Percentiles rank a stretch among this genome's conserved stretches.
These are phyloP conservation scores for Ennomos quercinarius DNA, from an alignment of 2,888 invertebrate species.

Conservation along the genomic window DNA sequence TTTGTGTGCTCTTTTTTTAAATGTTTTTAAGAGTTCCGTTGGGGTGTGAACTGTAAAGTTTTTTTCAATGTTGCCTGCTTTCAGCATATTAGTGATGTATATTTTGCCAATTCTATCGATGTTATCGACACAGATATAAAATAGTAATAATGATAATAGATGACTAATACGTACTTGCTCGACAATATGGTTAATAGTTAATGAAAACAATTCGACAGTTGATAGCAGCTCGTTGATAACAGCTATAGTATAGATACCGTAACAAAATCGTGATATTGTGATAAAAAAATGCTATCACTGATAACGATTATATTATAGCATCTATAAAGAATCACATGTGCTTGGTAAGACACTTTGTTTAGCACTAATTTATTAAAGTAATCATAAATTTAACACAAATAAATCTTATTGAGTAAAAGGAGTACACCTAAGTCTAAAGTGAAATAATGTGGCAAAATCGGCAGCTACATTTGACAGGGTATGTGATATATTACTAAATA, in stretches of 20 bases:
- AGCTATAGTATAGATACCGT: too few species aligned
- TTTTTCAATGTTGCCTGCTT: constrained; percentile 19
- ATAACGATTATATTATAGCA: background rate
- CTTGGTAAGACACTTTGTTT: background rate
- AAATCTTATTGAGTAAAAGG: too few species aligned
- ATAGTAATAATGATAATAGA: background rate
- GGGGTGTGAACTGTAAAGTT: constrained; percentile 13
- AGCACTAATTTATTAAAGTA: too few species aligned
- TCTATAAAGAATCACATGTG: background rate
- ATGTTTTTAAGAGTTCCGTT: constrained; percentile 23
- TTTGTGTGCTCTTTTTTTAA: constrained; percentile 13
- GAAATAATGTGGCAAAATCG: constrained; percentile 28
- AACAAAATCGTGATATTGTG: constrained; percentile 2
- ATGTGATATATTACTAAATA: constrained; percentile 11
- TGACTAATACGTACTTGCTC: background rate
- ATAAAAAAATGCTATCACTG: constrained; percentile 6
- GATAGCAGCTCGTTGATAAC: background rate
- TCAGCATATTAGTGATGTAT: constrained; percentile 27
- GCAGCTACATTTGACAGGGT: constrained; percentile 32
- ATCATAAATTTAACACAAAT: too few species aligned
- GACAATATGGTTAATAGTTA: background rate
- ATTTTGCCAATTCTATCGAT: constrained; percentile 14
- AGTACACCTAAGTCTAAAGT: background rate
- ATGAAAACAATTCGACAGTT: constrained; percentile 2
- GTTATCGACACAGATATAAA: constrained; percentile 4